Conservation (phyloP, 2,888 invertebrate genomes). For the Periphyllus acericola region DNA sequence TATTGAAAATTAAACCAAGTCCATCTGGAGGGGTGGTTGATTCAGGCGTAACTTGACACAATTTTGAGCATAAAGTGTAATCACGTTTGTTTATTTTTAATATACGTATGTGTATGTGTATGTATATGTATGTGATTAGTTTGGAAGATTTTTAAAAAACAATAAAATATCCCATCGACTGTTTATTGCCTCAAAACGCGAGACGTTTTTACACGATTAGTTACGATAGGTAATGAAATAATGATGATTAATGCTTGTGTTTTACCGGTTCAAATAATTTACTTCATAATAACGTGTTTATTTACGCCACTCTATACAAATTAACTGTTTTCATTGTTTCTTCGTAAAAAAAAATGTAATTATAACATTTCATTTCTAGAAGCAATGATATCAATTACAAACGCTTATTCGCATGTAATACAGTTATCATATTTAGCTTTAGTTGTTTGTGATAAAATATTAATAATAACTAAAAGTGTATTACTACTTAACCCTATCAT, state of each 20-base stretch:
- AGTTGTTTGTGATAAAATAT: no score
- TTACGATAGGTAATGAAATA: no score
- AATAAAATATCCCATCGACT: no score
- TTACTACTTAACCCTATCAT: no score
- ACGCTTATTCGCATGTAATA: background rate
- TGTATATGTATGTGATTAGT: background rate
- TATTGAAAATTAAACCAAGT: background rate
- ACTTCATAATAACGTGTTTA: background rate
- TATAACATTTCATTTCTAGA: background rate
- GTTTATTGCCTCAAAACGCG: no score
- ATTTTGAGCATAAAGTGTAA: background rate
- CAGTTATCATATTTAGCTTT: no score
- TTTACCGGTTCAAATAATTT: no score
- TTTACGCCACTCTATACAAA: background rate
- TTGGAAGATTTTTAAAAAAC: background rate
- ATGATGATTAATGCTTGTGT: no score
- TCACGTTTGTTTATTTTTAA: background rate
- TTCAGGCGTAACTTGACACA: background rate
- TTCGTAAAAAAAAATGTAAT: background rate
- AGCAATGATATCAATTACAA: background rate
- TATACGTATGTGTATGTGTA: no score
- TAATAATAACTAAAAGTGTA: no score
- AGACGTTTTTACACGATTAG: background rate
- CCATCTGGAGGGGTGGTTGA: background rate
- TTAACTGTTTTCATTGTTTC: background rate